Evolutionary conservation across 2,888 invertebrate genomes (phyloP).

Genomic region (Podotricha telesiphe): DNA sequence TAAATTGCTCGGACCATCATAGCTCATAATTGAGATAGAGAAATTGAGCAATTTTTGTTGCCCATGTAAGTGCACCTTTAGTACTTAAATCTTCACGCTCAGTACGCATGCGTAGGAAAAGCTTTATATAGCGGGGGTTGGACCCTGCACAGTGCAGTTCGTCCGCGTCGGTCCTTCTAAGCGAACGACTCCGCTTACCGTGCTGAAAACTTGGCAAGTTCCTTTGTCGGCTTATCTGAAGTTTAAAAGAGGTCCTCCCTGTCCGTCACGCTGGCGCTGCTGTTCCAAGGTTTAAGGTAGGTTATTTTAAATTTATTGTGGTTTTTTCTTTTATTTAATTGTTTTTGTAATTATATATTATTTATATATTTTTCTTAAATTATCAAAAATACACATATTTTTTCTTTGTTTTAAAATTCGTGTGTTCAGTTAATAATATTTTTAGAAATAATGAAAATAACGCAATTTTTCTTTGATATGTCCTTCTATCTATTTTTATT

Average conservation of each 20-base stretch:
- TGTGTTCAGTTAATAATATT: too few species aligned
- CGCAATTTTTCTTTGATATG: too few species aligned
- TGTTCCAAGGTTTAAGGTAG: constrained; percentile 1
- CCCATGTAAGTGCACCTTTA: too few species aligned
- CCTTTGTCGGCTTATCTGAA: background rate
- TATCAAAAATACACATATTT: too few species aligned
- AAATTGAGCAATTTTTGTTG: too few species aligned
- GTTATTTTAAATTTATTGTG: background rate
- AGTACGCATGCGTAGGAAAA: constrained; percentile 4
- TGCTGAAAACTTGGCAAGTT: background rate
- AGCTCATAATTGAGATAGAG: too few species aligned
- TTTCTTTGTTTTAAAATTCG: too few species aligned
- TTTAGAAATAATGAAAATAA: too few species aligned
- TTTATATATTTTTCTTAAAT: too few species aligned
- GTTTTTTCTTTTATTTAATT: background rate
- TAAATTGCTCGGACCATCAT: too few species aligned
- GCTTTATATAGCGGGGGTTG: background rate
- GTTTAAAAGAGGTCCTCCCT: background rate
- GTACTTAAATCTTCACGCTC: background rate
- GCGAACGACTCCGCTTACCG: background rate
- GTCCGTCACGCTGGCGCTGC: background rate
- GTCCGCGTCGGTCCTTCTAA: constrained; percentile 1
- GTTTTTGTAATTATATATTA: too few species aligned
- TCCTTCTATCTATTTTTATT: too few species aligned
- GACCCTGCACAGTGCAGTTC: background rate